phyloP scores from a whole-genome alignment of 1,140 invertebrate species.

The Himalopsyche phryganea region DNA sequence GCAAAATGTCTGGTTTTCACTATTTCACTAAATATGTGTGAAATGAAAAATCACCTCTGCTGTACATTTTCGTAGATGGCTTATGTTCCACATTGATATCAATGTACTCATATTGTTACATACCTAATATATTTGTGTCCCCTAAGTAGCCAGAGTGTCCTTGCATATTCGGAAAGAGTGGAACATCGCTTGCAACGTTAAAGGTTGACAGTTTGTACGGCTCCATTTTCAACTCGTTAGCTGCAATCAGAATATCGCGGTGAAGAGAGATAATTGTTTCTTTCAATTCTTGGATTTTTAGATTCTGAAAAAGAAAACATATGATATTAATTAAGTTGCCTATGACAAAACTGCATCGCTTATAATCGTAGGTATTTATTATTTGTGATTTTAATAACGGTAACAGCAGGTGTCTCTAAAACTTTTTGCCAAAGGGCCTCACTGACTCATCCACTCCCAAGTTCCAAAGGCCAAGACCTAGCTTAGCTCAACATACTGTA shows the following conservation, averaged over 20 bases:
- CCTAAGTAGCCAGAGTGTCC: constrained; percentile 57
- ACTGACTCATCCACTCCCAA: no score
- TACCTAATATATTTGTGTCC: constrained; percentile 63
- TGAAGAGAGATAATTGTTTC: constrained; percentile 69
- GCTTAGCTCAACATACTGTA: no score
- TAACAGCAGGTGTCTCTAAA: no score
- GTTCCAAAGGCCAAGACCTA: no score
- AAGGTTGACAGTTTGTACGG: constrained; percentile 50
- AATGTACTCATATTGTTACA: constrained; percentile 32
- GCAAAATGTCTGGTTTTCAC: no score
- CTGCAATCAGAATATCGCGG: constrained; percentile 61
- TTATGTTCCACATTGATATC: background rate
- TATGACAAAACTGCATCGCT: background rate
- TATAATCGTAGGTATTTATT: no score
- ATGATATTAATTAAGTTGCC: constrained; percentile 14
- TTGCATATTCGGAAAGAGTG: constrained; percentile 55
- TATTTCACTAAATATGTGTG: no score
- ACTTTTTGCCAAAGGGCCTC: no score
- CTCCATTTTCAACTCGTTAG: constrained; percentile 48
- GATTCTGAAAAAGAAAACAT: constrained; percentile 52
- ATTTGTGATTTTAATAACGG: no score
- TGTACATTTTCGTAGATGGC: no score
- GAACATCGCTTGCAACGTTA: constrained; percentile 53
- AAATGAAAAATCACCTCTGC: no score
- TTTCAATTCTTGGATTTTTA: constrained; percentile 68